Evolutionary conservation across 2,797 vertebrate genomes (phyloP).

Genomic region (Crocodylus rhombifer): DNA sequence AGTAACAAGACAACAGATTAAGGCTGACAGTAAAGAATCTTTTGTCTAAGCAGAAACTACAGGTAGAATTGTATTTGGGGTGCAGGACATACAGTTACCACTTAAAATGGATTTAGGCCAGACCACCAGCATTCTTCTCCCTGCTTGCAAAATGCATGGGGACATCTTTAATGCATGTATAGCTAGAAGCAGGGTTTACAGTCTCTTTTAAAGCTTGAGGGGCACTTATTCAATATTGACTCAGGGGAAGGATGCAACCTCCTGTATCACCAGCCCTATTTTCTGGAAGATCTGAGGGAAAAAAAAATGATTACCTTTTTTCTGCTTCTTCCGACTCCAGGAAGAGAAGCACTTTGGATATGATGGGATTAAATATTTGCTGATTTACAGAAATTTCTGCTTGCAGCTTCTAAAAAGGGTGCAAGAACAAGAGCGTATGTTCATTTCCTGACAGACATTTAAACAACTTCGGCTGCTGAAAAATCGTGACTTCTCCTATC

Average conservation of each 20-base stretch:
- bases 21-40: background rate
- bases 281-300: background rate
- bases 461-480: background rate
- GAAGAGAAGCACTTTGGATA: slow-evolving; percentile 85
- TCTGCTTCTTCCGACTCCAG: slow-evolving; percentile 88
- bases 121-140: background rate
- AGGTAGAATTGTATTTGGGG: background rate
- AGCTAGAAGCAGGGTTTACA: background rate
- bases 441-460: background rate
- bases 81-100: background rate
- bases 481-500: background rate
- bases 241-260: background rate
- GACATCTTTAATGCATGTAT: background rate
- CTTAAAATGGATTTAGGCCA: background rate
- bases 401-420: slow-evolving; percentile 86
- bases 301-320: slow-evolving; percentile 83
- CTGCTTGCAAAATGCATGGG: background rate
- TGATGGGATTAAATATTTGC: slow-evolving; percentile 88
- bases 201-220: background rate
- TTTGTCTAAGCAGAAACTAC: background rate
- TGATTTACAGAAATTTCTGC: slow-evolving; percentile 89
- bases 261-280: background rate
- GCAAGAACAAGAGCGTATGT: slow-evolving; percentile 17
- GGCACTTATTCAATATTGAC: background rate
- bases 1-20: background rate